Base-by-base conservation (phyloP, 23 tunicate species). In the Botrylloides violaceus region DNA sequence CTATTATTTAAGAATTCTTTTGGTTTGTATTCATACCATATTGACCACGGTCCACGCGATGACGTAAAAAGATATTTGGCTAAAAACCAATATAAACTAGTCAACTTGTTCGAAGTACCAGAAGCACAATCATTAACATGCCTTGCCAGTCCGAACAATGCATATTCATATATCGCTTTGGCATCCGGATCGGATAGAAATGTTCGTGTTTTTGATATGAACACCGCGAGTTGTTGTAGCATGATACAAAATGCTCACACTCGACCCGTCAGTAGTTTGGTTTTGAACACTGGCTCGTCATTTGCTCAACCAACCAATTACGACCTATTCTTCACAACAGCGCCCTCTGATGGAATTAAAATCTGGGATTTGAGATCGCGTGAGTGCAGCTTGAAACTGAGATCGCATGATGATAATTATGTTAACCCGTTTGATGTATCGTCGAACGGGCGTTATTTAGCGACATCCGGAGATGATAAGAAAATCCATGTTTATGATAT, bases 51-150 rank as follows among this genome's bases (percentile, higher is more conserved):
- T 49, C 71, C 76, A 19, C 76, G 76, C 50, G 74, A 76, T 63
- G 95, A 87, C 82, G 83, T 87, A 7, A 87, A 87, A 71, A 75
- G 95, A 76, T 87, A 87, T 50, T 47, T 87, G 33, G 78, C 60
- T 39, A 57, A 63, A 58, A 66, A 84, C 64, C 80, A 71, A 29
- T 55, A 55, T 1, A 81, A 81, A 65, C 31, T 75, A 50, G 79
- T 81, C 33, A 84, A 80, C 22, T 37, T 20, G 26, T 87, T 79
- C 66, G 35, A 72, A 19, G 49, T 71, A 49, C 34, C 31, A 35
- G 37, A 71, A 32, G 78, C 81, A 22, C 86, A 81, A 31, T 49
- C 63, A n/a, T 56, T 76, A 48, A 76, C 87, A 26, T 81, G 83
- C 47, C 3, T 62, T n/a, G 33, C 87, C 3, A 76, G 86, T 5